Percentiles rank a stretch among this genome's conserved stretches.
Conservation (phyloP, 1,140 invertebrate genomes). For the Lordiphosa clarofinis region DNA sequence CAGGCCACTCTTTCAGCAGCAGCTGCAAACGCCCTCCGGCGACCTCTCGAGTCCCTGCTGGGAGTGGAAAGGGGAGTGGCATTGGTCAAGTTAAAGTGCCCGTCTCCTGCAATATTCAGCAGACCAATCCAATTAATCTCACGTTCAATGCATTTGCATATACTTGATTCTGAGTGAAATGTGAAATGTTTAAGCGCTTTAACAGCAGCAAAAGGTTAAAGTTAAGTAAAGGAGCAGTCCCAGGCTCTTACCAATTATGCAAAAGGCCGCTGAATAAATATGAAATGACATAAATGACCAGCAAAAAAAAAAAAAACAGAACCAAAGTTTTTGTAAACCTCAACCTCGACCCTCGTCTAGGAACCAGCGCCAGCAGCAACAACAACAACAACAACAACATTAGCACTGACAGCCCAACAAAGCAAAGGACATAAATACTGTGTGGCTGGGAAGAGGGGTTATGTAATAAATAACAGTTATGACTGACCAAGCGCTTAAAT, state of each 20-base stretch:
- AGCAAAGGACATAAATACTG: conserved; percentile 58
- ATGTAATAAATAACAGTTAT: conserved; percentile 61
- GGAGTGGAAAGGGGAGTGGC: no score
- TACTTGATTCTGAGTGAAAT: no score
- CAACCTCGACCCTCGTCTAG: conserved; percentile 58
- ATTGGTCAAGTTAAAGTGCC: not conserved
- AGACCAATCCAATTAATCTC: conserved; percentile 62
- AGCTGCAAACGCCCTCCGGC: no score
- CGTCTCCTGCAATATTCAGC: conserved; percentile 35
- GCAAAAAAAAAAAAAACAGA: conserved; percentile 5
- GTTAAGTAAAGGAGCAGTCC: conserved; percentile 11
- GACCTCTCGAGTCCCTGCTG: no score
- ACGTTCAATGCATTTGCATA: conserved; percentile 44
- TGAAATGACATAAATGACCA: conserved; percentile 72
- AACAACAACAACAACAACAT: conserved; percentile 31
- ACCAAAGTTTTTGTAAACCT: conserved; percentile 16
- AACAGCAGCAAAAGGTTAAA: no score
- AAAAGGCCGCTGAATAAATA: conserved; percentile 66
- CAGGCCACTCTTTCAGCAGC: not conserved
- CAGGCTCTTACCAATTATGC: conserved; percentile 67
- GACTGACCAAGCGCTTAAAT: conserved; percentile 49
- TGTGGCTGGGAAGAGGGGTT: conserved; percentile 1
- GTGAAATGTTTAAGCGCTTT: no score
- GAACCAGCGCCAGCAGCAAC: conserved; percentile 32
- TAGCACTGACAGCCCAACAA: conserved; percentile 54